Evolutionary conservation across 2,113 vertebrate species (phyloP), one percentile per base, ranked within the genome.

Genomic region (Forbesichthys agassizii): DNA sequence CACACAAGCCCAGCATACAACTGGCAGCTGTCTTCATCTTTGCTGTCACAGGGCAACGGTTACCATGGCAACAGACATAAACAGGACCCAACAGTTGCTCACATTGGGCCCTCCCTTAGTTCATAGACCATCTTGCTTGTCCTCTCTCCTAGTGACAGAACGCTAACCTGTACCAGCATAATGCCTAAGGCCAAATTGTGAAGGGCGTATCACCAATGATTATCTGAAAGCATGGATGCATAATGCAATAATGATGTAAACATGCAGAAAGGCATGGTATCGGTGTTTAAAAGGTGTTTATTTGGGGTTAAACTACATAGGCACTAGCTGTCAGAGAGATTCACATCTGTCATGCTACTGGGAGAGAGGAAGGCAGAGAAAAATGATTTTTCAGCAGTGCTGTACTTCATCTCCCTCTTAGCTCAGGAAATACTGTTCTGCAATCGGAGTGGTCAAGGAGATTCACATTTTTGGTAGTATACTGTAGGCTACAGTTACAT

Each of bases 31-130:
- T 75, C 65, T 3, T 10, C 33, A 65, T 14, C 61, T 61, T 3
- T 55, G 68, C 76, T 79, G 71, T 86, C 53, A 56, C 53, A 18
- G 78, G 75, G 59, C 55, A 48, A 67, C 55, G 1, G 79, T 86
- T 66, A 64, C 83, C 68, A 80, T 73, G 85, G 88, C 80, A 87
- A 93, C 89, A 80, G 78, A 90, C 85, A 81, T 75, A 90, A 93
- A 93, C 91, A 93, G 69, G 74, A 69, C 86, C 74, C 77, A 92
- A 91, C 90, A 90, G 73, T 83, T 61, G 51, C 59, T 61, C 60
- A 9, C 46, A n/a, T 58, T 55, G 68, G 60, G 67, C 48, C 67
- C 52, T 62, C 66, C 79, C 3, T 78, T 58, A 73, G 64, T 65
- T 79, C 73, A 47, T 48, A 56, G 55, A 64, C 20, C 51, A 46